A percentile compares a stretch with the other conserved stretches of the same genome.
These are phyloP conservation scores for Cebidichthys violaceus DNA, from an alignment of 2,113 vertebrate genomes.

Conservation along the genomic window DNA sequence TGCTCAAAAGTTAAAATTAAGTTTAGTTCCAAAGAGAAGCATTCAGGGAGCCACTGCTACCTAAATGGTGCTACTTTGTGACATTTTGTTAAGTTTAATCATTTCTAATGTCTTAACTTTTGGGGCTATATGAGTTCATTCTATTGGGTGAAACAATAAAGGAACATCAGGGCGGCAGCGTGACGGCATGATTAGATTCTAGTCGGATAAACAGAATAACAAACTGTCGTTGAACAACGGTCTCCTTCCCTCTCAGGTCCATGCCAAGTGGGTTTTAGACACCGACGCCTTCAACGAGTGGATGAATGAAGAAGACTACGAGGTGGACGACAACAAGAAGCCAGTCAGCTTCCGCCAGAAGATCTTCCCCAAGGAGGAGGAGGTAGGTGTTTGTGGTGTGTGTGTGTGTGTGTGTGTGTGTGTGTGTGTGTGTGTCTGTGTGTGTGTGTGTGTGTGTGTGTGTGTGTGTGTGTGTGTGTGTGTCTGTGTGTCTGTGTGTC, in stretches of 20 bases:
- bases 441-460: not conserved
- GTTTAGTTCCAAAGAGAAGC: not conserved
- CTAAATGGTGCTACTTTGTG: not conserved
- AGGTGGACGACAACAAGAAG: constrained; percentile 96
- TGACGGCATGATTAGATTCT: not conserved
- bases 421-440: not conserved
- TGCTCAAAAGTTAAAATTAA: not conserved
- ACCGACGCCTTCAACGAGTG: constrained; percentile 96
- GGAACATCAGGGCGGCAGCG: not conserved
- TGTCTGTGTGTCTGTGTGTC: too few species aligned
- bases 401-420: not conserved
- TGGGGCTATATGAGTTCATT: too few species aligned
- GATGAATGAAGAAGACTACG: constrained; percentile 99
- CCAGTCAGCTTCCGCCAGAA: constrained; percentile 89
- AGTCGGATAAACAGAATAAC: not conserved
- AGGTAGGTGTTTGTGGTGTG: constrained; percentile 81
- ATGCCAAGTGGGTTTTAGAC: constrained; percentile 95
- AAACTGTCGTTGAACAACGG: not conserved
- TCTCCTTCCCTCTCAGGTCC: constrained; percentile 83
- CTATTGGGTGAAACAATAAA: not conserved
- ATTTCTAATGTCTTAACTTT: not conserved
- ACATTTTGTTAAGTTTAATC: not conserved
- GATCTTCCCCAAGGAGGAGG: constrained; percentile 93
- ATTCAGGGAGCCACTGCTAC: not conserved
- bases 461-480: not conserved